Percentiles rank a stretch among this genome's conserved stretches.
Evolutionary conservation across 2,797 vertebrate genomes (phyloP).

Genomic region (Brachyrhaphis roseni): DNA sequence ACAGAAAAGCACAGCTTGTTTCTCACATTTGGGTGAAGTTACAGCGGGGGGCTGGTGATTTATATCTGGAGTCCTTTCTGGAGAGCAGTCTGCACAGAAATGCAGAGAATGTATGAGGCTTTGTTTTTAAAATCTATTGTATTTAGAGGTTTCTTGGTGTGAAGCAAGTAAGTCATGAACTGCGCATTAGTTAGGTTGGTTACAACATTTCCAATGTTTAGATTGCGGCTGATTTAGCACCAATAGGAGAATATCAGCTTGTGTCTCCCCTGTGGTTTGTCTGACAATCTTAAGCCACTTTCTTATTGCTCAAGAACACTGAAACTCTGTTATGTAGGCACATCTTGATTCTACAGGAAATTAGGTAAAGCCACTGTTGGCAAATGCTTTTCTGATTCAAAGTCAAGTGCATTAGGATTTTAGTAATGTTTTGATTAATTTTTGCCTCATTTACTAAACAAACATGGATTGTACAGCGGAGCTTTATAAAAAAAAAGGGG

Average conservation of each 20-base stretch:
- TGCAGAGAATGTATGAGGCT: not conserved
- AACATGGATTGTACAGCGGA: not conserved
- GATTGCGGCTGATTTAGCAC: conserved; percentile 22
- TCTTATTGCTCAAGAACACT: conserved; percentile 62
- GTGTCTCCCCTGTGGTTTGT: conserved; percentile 58
- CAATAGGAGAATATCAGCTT: conserved; percentile 50
- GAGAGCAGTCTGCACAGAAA: conserved; percentile 27
- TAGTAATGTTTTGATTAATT: not conserved
- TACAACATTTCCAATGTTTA: conserved; percentile 45
- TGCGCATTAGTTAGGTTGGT: conserved; percentile 37
- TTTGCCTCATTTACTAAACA: not conserved
- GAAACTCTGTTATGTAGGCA: conserved; percentile 51
- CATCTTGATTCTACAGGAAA: conserved; percentile 42
- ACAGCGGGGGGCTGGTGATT: conserved; percentile 47
- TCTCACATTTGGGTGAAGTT: conserved; percentile 60
- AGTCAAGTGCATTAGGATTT: not conserved
- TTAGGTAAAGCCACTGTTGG: not conserved
- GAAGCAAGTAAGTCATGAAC: conserved; percentile 42
- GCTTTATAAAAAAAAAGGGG: not conserved
- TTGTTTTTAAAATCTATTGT: conserved; percentile 8
- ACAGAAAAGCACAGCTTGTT: conserved; percentile 48
- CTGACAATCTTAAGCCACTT: conserved; percentile 60
- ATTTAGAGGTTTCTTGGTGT: conserved; percentile 26
- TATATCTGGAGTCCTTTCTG: conserved; percentile 40
- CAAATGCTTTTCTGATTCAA: not conserved